Conservation (phyloP, 2,113 vertebrate genomes). For the Rhinopomastus cyanomelas region DNA sequence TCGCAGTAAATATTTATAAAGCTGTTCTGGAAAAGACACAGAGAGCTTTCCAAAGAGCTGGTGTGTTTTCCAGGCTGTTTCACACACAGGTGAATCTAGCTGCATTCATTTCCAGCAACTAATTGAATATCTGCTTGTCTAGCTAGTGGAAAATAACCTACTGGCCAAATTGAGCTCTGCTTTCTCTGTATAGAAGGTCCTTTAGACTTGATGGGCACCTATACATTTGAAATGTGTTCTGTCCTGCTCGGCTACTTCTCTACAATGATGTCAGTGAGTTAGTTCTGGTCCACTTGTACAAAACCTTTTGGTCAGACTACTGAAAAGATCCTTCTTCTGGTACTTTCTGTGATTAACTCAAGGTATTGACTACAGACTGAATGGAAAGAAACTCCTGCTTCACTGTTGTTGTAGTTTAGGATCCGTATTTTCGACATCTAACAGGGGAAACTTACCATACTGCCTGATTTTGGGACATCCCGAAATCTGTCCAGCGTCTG, state of each 20-base stretch:
- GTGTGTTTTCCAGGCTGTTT: not conserved
- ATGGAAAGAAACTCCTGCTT: not conserved
- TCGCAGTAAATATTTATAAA: conserved; percentile 61
- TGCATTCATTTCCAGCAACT: conserved; percentile 40
- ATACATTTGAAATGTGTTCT: conserved; percentile 13
- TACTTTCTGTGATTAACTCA: not conserved
- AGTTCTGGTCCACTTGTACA: not conserved
- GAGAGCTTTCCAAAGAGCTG: not conserved
- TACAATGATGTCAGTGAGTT: not conserved
- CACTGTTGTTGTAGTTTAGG: not conserved
- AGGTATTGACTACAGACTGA: not conserved
- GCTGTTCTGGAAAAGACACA: conserved; percentile 10
- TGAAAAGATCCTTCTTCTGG: not conserved
- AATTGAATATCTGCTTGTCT: conserved; percentile 41
- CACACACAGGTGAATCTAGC: not conserved
- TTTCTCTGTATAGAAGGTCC: not conserved
- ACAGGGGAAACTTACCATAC: conserved; percentile 88
- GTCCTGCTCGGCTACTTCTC: conserved; percentile 28
- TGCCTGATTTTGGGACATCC: conserved; percentile 99
- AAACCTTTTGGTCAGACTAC: not conserved
- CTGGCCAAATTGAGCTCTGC: conserved; percentile 16
- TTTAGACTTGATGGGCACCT: conserved; percentile 17
- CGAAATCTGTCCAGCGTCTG: conserved; percentile 99
- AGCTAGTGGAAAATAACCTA: conserved; percentile 10
- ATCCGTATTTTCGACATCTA: conserved; percentile 22